Evolutionary conservation across 1,140 invertebrate species (phyloP).

Genomic region (Lasioglossum albipes): DNA sequence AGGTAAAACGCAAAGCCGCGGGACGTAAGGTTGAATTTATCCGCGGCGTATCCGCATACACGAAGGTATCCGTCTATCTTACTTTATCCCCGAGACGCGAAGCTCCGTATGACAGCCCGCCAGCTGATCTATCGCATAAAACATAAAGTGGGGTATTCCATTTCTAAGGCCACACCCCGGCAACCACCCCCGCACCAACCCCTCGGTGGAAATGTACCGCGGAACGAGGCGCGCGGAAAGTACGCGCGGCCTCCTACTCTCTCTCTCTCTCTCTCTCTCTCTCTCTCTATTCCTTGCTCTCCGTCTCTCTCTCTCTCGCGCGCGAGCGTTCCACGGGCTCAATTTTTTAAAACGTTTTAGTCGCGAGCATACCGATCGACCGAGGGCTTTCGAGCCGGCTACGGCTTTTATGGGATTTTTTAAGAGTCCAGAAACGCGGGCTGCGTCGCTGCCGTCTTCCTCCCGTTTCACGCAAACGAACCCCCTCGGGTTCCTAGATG

Average conservation of each 20-base stretch:
- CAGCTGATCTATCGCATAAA: constrained; percentile 80
- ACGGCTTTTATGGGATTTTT: neutral
- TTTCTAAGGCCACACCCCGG: constrained; percentile 72
- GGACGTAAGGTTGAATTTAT: constrained; percentile 79
- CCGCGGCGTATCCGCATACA: constrained; percentile 74
- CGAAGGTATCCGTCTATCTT: constrained; percentile 79
- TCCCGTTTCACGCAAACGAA: neutral
- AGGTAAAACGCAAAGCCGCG: constrained; percentile 76
- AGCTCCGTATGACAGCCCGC: constrained; percentile 76
- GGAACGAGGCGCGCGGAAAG: constrained; percentile 61
- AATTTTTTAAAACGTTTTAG: constrained; percentile 54
- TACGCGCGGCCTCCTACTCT: constrained; percentile 44
- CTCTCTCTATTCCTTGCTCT: no score
- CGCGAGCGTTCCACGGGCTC: neutral
- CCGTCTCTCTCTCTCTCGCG: no score
- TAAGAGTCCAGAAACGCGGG: neutral
- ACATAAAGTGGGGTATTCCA: constrained; percentile 79
- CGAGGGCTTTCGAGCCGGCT: neutral
- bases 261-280: neutral
- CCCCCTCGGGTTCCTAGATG: neutral
- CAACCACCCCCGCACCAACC: neutral
- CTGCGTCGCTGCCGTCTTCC: neutral
- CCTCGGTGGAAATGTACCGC: constrained; percentile 63
- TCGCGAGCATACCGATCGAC: constrained; percentile 35
- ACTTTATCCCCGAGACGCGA: constrained; percentile 77